Evolutionary conservation across 2,113 vertebrate species (phyloP).

Genomic region (Prunella fulvescens): DNA sequence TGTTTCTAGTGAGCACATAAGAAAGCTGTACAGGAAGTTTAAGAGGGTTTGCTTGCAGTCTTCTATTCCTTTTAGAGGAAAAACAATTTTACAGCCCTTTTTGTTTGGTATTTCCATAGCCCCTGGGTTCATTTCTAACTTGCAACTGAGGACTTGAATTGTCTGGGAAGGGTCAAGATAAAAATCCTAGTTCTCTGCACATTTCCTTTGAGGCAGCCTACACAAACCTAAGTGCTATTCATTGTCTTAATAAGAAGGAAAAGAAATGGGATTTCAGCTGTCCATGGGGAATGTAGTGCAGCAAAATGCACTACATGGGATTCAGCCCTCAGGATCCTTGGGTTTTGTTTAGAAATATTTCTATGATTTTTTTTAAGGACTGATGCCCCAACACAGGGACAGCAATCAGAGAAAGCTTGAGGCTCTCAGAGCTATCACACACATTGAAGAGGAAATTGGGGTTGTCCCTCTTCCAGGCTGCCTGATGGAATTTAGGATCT

Average conservation of each 20-base stretch:
- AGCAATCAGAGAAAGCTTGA: not conserved
- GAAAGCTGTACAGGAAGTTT: not conserved
- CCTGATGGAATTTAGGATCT: not conserved
- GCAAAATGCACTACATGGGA: not conserved
- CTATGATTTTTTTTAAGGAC: not conserved
- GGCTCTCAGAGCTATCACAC: not conserved
- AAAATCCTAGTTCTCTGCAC: not conserved
- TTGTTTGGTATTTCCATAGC: not conserved
- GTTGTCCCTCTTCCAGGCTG: not conserved
- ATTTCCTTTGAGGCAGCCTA: not conserved
- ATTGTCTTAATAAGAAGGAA: not conserved
- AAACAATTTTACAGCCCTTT: not conserved
- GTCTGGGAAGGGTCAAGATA: conserved; percentile 11
- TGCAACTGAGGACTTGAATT: not conserved
- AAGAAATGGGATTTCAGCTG: not conserved
- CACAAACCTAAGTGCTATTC: not conserved
- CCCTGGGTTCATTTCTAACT: not conserved
- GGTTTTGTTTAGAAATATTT: not conserved
- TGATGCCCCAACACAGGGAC: not conserved
- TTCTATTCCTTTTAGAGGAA: not conserved
- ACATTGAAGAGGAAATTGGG: not conserved
- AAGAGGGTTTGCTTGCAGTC: not conserved
- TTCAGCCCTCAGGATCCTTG: not conserved
- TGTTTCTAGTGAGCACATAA: not conserved
- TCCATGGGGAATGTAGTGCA: not conserved